These are phyloP conservation scores for Pangasius macronema DNA, from an alignment of 2,797 vertebrate species.

Conservation along the genomic window DNA sequence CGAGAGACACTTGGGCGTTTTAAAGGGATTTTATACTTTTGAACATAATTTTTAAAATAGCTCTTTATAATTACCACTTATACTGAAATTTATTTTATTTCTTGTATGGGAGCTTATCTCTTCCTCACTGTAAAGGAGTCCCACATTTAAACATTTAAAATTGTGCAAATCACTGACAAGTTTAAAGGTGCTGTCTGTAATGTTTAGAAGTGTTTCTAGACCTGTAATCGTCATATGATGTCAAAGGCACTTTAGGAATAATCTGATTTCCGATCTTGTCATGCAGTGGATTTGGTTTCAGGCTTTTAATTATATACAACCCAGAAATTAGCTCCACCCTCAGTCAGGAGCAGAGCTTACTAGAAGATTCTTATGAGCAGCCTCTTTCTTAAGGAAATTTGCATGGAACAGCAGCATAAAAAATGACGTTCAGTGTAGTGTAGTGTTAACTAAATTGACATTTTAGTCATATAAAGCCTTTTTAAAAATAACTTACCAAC, in stretches of 20 bases:
- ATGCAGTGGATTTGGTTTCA: neutral
- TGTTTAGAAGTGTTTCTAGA: neutral
- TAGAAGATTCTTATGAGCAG: neutral
- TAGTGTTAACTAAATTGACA: neutral
- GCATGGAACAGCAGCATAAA: neutral
- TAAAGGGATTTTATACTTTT: slow-evolving; percentile 16
- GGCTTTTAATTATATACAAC: neutral
- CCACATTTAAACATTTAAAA: neutral
- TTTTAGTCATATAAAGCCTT: neutral
- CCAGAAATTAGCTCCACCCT: too few relatives aligned
- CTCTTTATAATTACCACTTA: slow-evolving; percentile 2
- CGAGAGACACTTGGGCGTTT: neutral
- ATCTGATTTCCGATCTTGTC: neutral
- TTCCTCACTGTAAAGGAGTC: neutral
- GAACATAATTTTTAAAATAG: slow-evolving; percentile 1
- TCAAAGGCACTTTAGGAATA: neutral
- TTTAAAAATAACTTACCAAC: neutral
- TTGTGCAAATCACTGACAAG: neutral
- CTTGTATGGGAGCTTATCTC: neutral
- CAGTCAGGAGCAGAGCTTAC: neutral
- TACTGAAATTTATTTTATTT: neutral
- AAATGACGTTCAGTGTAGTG: neutral
- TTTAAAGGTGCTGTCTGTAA: neutral
- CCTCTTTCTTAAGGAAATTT: neutral
- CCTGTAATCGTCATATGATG: neutral